A percentile compares a stretch with the other conserved stretches of the same genome.
Evolutionary conservation across 2,797 vertebrate genomes (phyloP).

Genomic region (Odontamblyopus rebecca): DNA sequence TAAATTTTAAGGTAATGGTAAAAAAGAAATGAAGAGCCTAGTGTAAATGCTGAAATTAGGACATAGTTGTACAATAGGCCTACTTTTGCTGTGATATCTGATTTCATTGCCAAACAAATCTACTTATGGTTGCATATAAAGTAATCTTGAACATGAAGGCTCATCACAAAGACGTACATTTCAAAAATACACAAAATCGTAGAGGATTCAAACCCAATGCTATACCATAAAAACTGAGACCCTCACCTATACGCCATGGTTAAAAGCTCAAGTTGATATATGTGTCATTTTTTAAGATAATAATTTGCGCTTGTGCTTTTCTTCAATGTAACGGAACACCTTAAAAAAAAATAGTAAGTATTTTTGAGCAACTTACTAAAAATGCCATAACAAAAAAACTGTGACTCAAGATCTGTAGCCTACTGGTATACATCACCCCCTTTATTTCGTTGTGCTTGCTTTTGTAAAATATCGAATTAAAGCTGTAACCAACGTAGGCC

Average conservation of each 20-base stretch:
- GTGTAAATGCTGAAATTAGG: neutral
- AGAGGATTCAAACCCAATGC: neutral
- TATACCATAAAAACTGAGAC: neutral
- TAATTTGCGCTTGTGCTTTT: neutral
- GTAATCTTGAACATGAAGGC: neutral
- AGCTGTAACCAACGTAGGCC: conserved; percentile 34
- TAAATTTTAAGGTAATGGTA: neutral
- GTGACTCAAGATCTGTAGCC: conserved; percentile 32
- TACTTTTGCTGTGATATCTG: neutral
- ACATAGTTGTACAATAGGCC: neutral
- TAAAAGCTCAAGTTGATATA: no score
- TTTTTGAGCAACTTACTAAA: neutral
- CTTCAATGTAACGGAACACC: neutral
- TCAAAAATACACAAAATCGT: neutral
- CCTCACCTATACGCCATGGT: no score
- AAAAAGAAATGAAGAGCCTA: neutral
- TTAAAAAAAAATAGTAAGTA: neutral
- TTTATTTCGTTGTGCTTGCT: conserved; percentile 18
- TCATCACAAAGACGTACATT: neutral
- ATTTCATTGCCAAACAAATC: neutral
- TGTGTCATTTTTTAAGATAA: neutral
- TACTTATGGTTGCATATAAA: neutral
- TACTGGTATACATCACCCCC: conserved; percentile 8
- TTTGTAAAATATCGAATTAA: conserved; percentile 34
- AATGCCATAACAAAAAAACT: neutral